Evolutionary conservation across 2,888 invertebrate species (phyloP).

Genomic region (Dinocampus coccinellae): DNA sequence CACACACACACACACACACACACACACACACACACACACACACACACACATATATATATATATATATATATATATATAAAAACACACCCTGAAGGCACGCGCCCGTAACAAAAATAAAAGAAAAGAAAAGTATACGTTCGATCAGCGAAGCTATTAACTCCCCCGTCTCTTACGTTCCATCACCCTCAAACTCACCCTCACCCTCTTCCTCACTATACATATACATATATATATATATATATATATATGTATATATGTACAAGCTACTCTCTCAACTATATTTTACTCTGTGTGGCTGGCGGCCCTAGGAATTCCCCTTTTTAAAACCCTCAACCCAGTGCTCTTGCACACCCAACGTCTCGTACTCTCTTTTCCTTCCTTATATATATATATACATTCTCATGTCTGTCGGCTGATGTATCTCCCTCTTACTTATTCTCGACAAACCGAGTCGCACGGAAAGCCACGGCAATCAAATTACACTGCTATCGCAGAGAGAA

Average conservation of each 20-base stretch:
- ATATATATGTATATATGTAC: no score
- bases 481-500: constrained; percentile 4
- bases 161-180: constrained; percentile 7
- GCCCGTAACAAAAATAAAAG: background rate
- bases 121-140: constrained; percentile 44
- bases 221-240: no score
- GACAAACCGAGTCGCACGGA: background rate
- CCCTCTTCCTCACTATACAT: no score
- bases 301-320: constrained; percentile 31
- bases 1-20: no score
- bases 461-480: constrained; percentile 32
- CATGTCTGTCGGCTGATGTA: background rate
- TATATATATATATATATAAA: background rate
- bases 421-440: no score
- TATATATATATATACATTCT: no score
- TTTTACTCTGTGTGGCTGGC: background rate
- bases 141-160: constrained; percentile 44
- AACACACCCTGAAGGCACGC: background rate
- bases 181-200: no score
- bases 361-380: background rate
- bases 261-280: constrained; percentile 1
- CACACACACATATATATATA: no score
- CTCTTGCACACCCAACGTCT: constrained; percentile 2
- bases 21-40: no score
- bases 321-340: constrained; percentile 16